A percentile compares a stretch with the other conserved stretches of the same genome.
These are phyloP conservation scores for Setophaga kirtlandii DNA, from an alignment of 2,113 vertebrate species.

Conservation along the genomic window DNA sequence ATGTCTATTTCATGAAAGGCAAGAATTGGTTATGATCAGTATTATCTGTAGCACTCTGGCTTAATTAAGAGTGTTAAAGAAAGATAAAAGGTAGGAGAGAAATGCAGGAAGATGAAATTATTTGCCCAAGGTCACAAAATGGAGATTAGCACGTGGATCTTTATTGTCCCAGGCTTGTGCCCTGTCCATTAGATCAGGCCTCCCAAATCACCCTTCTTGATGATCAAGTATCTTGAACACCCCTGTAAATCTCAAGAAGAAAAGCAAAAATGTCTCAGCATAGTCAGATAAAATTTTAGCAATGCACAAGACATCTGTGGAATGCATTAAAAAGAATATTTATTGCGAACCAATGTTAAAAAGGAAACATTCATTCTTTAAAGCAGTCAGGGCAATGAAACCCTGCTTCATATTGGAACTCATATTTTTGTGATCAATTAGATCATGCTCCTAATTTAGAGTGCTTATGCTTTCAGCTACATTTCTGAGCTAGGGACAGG, in stretches of 20 bases:
- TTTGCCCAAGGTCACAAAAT: constrained; percentile 54
- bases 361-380: neutral
- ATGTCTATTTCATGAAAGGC: constrained; percentile 54
- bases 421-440: constrained; percentile 40
- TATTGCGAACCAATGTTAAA: constrained; percentile 12
- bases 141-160: constrained; percentile 25
- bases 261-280: neutral
- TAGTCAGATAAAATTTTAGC: neutral
- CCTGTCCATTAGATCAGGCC: neutral
- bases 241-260: neutral
- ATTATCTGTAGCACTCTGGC: constrained; percentile 42
- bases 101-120: constrained; percentile 35
- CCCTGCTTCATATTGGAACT: neutral
- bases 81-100: constrained; percentile 56
- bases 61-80: constrained; percentile 60
- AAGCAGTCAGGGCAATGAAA: neutral
- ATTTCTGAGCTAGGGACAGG: neutral
- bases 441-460: constrained; percentile 22
- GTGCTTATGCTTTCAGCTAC: constrained; percentile 22
- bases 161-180: neutral
- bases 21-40: constrained; percentile 52
- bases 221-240: neutral
- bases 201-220: neutral
- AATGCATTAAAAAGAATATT: constrained; percentile 18
- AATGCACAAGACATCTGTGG: neutral